Base-by-base conservation (phyloP, 2,888 invertebrate species). In the Drosophila hamatofila region DNA sequence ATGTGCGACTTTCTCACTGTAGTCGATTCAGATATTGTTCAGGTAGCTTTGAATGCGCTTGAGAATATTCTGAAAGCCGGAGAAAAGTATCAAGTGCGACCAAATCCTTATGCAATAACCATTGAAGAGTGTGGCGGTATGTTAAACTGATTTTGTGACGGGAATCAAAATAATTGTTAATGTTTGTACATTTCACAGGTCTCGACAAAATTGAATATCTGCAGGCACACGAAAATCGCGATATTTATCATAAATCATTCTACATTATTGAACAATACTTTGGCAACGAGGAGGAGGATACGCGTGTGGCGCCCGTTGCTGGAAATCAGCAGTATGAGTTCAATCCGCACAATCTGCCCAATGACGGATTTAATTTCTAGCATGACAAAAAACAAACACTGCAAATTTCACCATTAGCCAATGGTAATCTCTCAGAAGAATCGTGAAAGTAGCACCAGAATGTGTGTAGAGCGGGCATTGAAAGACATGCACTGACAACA, bases 121-220 rank as follows among this genome's bases (percentile, higher is more conserved):
- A 96, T 99, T 74, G 99, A 99, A 93, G 98, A 98, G 94, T 99
- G 98, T 92, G 97, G 96, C 92, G 98, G 98, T 98, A 94, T 93
- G 93, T 91, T 8, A 5, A 21, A 21, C 7, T 14, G 12, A 18
- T 11, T 35, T 23, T 35, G 6, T 30, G 2, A 1, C 21, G 23
- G 3, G 16, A 5, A n/a, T 14, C 16, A 7, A 0, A 46, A 30
- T 30, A 23, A 35, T 23, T 33, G 6, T 37, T 57, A 30, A 25
- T 16, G 33, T 41, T 30, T 11, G 30, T 6, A 35, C 1, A 11
- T 42, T 67, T 21, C 11, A 16, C 91, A 97, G 98, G 99, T 91
- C 94, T 99, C 92, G 99, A 99, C 92, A 99, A 99, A 94, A 98
- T 99, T 81, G 99, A 99, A 94, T 99, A 97, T 93, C 94, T 99